Base-by-base conservation (phyloP, 2,113 vertebrate species). In the Eolophus roseicapilla region DNA sequence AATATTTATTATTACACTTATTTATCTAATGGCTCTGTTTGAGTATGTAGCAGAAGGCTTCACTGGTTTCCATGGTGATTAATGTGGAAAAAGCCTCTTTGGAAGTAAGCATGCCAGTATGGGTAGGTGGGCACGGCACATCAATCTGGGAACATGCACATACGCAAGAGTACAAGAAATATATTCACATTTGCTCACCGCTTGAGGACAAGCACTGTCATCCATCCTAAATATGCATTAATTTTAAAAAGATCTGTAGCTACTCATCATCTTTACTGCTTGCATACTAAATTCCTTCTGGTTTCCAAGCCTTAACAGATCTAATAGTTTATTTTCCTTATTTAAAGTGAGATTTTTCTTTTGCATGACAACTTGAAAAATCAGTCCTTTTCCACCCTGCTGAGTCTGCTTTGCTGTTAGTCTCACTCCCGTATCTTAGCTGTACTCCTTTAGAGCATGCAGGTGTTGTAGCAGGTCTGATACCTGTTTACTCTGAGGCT, bases 51-150 rank as follows among this genome's bases (percentile, higher is more conserved):
- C 21, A 37, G 75, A 88, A 90, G 69, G 76, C 46, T 65, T 78
- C 3, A 0, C n/a, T 47, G 37, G 88, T 97, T 93, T 92, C 88
- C 86, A 78, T 28, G 55, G 94, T 75, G 94, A 93, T 63, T 70
- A 59, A 63, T 1, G 50, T 75, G 37, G 55, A 53, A 83, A 77
- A 88, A 93, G 43, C 50, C 47, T 85, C 71, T 84, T 29, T 87
- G 65, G 78, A 60, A 91, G n/a, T 33, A 53, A 59, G 68, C 13
- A 24, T 1, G 4, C 44, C 16, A 6, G 43, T 47, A 19, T 75
- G 27, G 37, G 84, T 37, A 50, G 60, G 86, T 78, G 33, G 87
- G 60, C 25, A 49, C 2, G 5, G 64, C 35, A 55, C 31, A 35
- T 0, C 0, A 11, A 55, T 88, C 57, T 69, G 31, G 41, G 67